A percentile compares a stretch with the other conserved stretches of the same genome.
Evolutionary conservation across 2,797 vertebrate genomes (phyloP).

Genomic region (Pristis pectinata): DNA sequence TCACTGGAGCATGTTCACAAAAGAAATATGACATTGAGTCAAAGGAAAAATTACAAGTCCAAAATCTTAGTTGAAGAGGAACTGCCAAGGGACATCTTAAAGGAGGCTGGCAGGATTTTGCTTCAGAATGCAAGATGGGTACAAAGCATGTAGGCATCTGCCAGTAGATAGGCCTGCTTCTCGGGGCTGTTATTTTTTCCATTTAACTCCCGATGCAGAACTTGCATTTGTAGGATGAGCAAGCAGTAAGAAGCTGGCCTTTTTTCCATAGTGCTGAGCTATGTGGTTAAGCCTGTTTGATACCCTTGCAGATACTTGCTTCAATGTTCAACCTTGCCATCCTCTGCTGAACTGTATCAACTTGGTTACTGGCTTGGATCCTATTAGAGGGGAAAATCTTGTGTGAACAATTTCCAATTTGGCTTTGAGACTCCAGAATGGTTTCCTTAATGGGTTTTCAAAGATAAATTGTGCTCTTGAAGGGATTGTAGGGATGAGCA

Average conservation of each 20-base stretch:
- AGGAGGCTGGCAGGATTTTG: neutral
- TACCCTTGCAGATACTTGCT: too few species aligned
- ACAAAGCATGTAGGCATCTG: neutral
- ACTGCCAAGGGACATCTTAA: neutral
- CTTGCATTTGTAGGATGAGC: neutral
- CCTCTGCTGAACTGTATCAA: neutral
- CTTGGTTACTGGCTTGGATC: neutral
- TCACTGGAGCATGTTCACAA: neutral
- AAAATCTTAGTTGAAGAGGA: neutral
- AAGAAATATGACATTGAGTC: neutral
- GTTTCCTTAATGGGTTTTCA: neutral
- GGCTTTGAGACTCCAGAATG: neutral
- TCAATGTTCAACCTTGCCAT: neutral
- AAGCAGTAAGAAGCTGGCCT: neutral
- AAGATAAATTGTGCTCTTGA: neutral
- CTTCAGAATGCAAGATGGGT: neutral
- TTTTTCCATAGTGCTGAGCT: neutral
- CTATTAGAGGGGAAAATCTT: neutral
- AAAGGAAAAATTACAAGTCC: neutral
- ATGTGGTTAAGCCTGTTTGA: neutral
- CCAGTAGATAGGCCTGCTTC: neutral
- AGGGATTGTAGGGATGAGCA: neutral
- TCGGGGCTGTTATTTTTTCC: neutral
- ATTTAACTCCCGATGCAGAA: neutral
- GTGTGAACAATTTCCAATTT: neutral